phyloP scores from a whole-genome alignment of 2,888 invertebrate genomes.

The Ochropacha duplaris region DNA sequence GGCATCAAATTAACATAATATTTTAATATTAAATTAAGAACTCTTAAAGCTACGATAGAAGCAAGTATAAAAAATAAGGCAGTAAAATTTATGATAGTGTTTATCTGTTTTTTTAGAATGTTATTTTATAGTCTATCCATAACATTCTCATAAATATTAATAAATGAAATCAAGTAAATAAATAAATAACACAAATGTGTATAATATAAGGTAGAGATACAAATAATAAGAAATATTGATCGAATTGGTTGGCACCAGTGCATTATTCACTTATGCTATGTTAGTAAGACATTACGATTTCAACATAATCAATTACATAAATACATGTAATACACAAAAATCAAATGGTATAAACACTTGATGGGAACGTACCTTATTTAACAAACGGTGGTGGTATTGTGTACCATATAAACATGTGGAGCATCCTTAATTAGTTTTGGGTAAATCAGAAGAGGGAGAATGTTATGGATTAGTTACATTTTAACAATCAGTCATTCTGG shows the following conservation, averaged over 20 bases:
- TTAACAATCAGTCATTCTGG: conserved; percentile 60
- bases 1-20: conserved; percentile 54
- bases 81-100: conserved; percentile 20
- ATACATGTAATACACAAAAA: conserved; percentile 76
- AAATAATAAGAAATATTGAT: conserved; percentile 19
- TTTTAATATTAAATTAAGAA: conserved; percentile 42
- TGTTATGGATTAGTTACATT: conserved; percentile 82
- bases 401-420: conserved; percentile 80
- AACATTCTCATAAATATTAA: conserved; percentile 67
- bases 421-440: conserved; percentile 82
- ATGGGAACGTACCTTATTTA: conserved; percentile 76
- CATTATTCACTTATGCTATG: conserved; percentile 47
- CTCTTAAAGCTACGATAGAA: conserved; percentile 73
- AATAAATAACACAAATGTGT: conserved; percentile 22
- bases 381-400: conserved; percentile 79
- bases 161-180: conserved; percentile 27
- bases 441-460: conserved; percentile 81
- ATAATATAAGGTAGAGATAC: conserved; percentile 12
- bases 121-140: conserved; percentile 64
- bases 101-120: conserved; percentile 39
- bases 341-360: conserved; percentile 68
- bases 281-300: conserved; percentile 67
- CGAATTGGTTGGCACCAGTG: conserved; percentile 71
- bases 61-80: conserved; percentile 54
- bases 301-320: conserved; percentile 51